phyloP scores from a whole-genome alignment of 2,113 vertebrate genomes.

The Hymenochirus boettgeri region DNA sequence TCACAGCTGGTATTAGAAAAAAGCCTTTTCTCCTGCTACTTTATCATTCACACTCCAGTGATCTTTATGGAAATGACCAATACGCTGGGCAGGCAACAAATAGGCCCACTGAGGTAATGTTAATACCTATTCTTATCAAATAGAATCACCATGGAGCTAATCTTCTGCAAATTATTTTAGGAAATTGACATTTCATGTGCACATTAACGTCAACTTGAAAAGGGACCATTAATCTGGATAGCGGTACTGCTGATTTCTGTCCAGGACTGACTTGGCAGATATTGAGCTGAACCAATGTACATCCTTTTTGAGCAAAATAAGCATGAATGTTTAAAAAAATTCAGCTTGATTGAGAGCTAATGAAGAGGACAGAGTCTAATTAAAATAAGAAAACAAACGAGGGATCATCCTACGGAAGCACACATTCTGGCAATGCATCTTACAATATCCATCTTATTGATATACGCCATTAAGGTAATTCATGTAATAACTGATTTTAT shows the following conservation, averaged over 20 bases:
- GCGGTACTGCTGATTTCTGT: constrained; percentile 44
- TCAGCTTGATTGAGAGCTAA: constrained; percentile 21
- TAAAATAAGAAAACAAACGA: constrained; percentile 13
- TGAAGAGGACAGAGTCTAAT: constrained; percentile 21
- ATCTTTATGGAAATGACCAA: constrained; percentile 54
- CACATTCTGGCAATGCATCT: too few species aligned
- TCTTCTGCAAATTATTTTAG: constrained; percentile 62
- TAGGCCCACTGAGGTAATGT: constrained; percentile 54
- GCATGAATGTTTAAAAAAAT: constrained; percentile 19
- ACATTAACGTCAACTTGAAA: constrained; percentile 51
- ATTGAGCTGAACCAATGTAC: constrained; percentile 42
- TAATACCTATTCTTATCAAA: constrained; percentile 64
- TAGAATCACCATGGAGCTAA: constrained; percentile 58
- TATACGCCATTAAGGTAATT: too few species aligned
- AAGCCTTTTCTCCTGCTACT: constrained; percentile 45
- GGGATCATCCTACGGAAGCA: background rate
- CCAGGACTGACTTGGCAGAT: constrained; percentile 48
- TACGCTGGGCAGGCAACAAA: constrained; percentile 50
- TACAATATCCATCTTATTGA: too few species aligned
- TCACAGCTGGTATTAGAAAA: constrained; percentile 36
- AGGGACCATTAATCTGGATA: constrained; percentile 41
- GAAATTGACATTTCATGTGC: constrained; percentile 54
- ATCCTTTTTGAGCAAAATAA: constrained; percentile 13
- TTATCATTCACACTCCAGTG: constrained; percentile 55
- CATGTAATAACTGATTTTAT: too few species aligned